Base-by-base conservation (phyloP, 2,888 invertebrate genomes). In the Lithophane leautieri region DNA sequence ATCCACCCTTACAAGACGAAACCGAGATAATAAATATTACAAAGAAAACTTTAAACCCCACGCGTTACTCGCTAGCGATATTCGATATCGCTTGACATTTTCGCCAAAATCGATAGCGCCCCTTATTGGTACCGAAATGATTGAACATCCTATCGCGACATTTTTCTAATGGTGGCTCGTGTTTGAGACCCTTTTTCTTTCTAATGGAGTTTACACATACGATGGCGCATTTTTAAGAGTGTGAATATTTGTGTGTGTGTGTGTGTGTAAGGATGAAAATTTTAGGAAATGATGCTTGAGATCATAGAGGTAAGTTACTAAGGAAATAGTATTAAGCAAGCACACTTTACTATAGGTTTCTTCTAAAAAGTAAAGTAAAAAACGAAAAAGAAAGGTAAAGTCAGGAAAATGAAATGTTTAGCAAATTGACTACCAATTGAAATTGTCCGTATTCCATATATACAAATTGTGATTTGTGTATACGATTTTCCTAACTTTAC, bases 61-160 rank as follows among this genome's bases (percentile, higher is more conserved):
- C 91, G 87, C 90, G 88, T 90, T 91, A 91, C 80, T 81, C 78
- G 74, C 89, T 86, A 82, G 85, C 89, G 94, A 93, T 93, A 95
- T 94, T 93, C 92, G 94, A 95, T 94, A 94, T 90, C 92, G 92
- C 90, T 92, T 95, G 95, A 94, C 95, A 95, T 96, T 96, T 95
- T 94, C 91, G 93, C 94, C 93, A 94, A 95, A 96, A 96, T 96
- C 96, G 96, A 96, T 96, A 94, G 82, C 95, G 86, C 94, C 96
- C 96, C 96, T 95, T 96, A 96, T 96, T 96, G 96, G 96, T 95
- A 95, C 89, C 95, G 92, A 96, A 96, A 96, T 96, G 96, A 96
- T 96, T 96, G 96, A 96, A 96, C 96, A 96, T 96, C 95, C 95
- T 96, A 96, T 96, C 96, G 95, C 94, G 96, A 96, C 95, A 95